A percentile compares a stretch with the other conserved stretches of the same genome.
These are phyloP conservation scores for Crioceris asparagi DNA, from an alignment of 2,888 invertebrate species.

Conservation along the genomic window DNA sequence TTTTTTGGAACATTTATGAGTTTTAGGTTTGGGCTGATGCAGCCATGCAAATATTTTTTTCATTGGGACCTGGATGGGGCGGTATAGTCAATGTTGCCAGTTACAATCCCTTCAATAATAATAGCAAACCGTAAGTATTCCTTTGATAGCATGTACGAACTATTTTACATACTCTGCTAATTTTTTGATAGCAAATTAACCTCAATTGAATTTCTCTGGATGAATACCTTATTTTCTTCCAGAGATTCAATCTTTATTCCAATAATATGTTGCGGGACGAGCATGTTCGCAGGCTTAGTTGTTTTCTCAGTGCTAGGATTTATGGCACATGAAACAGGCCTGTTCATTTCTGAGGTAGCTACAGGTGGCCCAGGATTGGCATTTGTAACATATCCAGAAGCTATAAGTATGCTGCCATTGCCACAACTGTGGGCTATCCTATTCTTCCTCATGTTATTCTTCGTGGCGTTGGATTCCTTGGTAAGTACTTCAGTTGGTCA, in stretches of 20 bases:
- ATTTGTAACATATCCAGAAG: slow-evolving; percentile 70
- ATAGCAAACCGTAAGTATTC: slow-evolving; percentile 52
- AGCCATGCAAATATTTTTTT: slow-evolving; percentile 86
- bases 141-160: no score
- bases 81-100: slow-evolving; percentile 78
- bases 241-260: slow-evolving; percentile 64
- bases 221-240: no score
- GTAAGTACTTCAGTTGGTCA: no score
- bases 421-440: slow-evolving; percentile 67
- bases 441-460: slow-evolving; percentile 74
- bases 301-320: slow-evolving; percentile 72
- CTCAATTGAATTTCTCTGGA: no score
- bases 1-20: no score
- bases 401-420: slow-evolving; percentile 61
- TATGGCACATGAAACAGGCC: slow-evolving; percentile 57
- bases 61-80: slow-evolving; percentile 81
- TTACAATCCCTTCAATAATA: slow-evolving; percentile 67
- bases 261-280: slow-evolving; percentile 61
- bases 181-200: no score
- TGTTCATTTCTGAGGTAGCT: slow-evolving; percentile 65
- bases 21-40: slow-evolving; percentile 83
- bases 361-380: slow-evolving; percentile 69
- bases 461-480: slow-evolving; percentile 68
- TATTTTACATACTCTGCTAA: no score
- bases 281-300: slow-evolving; percentile 69